These are phyloP conservation scores for Trachythela sp. DNA, from an alignment of 64 coral and sea anemone species.

Conservation along the genomic window DNA sequence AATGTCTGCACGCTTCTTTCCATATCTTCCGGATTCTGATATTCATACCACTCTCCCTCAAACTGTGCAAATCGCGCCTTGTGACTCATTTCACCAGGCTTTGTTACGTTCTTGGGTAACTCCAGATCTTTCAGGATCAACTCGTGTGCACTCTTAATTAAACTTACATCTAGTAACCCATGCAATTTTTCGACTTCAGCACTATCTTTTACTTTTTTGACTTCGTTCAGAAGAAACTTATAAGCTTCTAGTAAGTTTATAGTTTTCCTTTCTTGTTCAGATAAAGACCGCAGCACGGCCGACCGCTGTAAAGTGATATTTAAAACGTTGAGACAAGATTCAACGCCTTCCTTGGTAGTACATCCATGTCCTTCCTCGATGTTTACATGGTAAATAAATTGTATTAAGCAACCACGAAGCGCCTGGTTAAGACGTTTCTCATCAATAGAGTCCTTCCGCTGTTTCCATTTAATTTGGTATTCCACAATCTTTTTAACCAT, in stretches of 20 bases:
- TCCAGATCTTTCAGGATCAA: conserved; percentile 35
- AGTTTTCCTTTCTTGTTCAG: conserved; percentile 65
- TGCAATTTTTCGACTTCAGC: neutral
- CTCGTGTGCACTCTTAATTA: conserved; percentile 33
- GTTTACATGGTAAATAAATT: conserved; percentile 62
- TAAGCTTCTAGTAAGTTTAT: conserved; percentile 53
- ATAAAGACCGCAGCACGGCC: neutral
- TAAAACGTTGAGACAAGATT: neutral
- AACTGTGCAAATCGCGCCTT: neutral
- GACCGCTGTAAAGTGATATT: too few species aligned
- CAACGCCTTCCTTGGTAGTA: neutral
- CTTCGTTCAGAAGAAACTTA: conserved; percentile 8
- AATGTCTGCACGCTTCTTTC: conserved; percentile 19
- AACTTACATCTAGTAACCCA: conserved; percentile 31
- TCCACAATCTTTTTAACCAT: conserved; percentile 35
- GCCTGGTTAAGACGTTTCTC: neutral
- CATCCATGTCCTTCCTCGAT: conserved; percentile 64
- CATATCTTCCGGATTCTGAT: conserved; percentile 58
- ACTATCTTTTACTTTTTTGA: neutral
- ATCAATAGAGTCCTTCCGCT: neutral
- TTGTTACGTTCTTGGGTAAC: neutral
- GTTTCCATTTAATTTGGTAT: conserved; percentile 15
- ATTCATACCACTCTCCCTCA: conserved; percentile 41
- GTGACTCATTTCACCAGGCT: conserved; percentile 45
- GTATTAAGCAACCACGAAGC: neutral